These are phyloP conservation scores for Cacoxenus indagator DNA, from an alignment of 2,888 invertebrate genomes.

Conservation along the genomic window DNA sequence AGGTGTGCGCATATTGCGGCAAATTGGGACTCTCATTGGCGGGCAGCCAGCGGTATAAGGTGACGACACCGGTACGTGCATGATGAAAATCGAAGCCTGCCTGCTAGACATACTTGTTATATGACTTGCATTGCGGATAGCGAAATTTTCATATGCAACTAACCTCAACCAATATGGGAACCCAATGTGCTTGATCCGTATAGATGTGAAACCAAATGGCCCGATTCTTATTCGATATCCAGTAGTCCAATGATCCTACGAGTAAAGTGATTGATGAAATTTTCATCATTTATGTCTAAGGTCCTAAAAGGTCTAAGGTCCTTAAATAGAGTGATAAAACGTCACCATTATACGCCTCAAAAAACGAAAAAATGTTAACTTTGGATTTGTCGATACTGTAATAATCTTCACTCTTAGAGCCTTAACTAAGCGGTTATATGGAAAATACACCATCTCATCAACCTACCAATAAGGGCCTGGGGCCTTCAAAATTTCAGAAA, in stretches of 20 bases:
- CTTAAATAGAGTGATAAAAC: no score
- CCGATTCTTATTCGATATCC: slow-evolving; percentile 77
- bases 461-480: no score
- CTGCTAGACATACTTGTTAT: slow-evolving; percentile 63
- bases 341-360: background rate
- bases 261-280: no score
- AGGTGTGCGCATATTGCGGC: slow-evolving; percentile 82
- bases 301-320: no score
- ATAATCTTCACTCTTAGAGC: no score
- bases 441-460: no score
- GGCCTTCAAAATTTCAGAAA: no score
- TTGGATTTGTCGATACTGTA: no score
- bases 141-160: slow-evolving; percentile 68
- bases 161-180: slow-evolving; percentile 78
- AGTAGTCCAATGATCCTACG: slow-evolving; percentile 79
- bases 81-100: slow-evolving; percentile 91
- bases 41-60: slow-evolving; percentile 87
- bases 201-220: slow-evolving; percentile 87
- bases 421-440: no score
- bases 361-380: no score
- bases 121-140: slow-evolving; percentile 10
- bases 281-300: no score
- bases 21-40: slow-evolving; percentile 75
- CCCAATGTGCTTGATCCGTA: slow-evolving; percentile 79
- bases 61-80: slow-evolving; percentile 82